Conservation (phyloP, 2,888 invertebrate species). For the Clistopyga incitator region DNA sequence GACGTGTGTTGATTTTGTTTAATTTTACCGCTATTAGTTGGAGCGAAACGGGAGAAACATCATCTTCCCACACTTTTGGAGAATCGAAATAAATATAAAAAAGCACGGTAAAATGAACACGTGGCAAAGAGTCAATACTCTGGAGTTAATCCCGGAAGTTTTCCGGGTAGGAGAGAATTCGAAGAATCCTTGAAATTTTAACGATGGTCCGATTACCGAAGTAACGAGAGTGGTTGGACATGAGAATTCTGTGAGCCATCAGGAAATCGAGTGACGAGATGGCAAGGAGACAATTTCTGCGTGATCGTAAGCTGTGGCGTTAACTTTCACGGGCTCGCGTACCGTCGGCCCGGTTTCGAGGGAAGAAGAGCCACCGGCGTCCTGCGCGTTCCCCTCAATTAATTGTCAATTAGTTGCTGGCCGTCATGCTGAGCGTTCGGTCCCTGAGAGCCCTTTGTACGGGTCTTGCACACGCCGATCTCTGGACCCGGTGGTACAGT, state of each 20-base stretch:
- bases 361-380: slow-evolving; percentile 15
- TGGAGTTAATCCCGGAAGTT: slow-evolving; percentile 1
- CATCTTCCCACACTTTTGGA: too few relatives aligned
- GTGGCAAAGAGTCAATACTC: not conserved
- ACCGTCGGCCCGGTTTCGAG: slow-evolving; percentile 44
- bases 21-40: not conserved
- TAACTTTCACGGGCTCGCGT: slow-evolving; percentile 72
- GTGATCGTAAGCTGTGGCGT: slow-evolving; percentile 39
- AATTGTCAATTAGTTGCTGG: slow-evolving; percentile 70
- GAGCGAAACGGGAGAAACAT: not conserved
- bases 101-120: not conserved
- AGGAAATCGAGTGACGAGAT: slow-evolving; percentile 32
- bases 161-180: slow-evolving; percentile 1
- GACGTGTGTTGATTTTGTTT: not conserved
- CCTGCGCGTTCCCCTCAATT: slow-evolving; percentile 61
- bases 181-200: slow-evolving; percentile 55
- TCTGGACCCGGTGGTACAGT: not conserved
- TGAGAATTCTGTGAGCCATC: slow-evolving; percentile 38
- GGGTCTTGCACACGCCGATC: slow-evolving; percentile 40
- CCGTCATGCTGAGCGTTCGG: slow-evolving; percentile 55
- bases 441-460: slow-evolving; percentile 49
- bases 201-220: slow-evolving; percentile 46
- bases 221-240: slow-evolving; percentile 33
- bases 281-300: slow-evolving; percentile 3
- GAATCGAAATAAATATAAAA: too few relatives aligned